Evolutionary conservation across 2,888 invertebrate genomes (phyloP), one percentile per base, ranked within the genome.

Genomic region (Dorcus hopei): DNA sequence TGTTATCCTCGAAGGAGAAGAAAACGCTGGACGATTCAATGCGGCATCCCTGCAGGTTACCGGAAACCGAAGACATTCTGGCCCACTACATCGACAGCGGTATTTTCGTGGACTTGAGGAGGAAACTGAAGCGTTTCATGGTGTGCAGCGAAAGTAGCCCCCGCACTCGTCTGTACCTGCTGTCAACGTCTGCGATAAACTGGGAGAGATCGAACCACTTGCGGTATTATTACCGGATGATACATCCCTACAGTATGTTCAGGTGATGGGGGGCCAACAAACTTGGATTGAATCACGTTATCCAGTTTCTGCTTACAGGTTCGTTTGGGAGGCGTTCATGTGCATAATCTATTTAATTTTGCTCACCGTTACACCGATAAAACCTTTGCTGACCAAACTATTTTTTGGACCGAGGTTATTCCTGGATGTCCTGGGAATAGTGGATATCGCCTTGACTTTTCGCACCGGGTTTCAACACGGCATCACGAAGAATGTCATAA

Each of bases 21-120:
- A 45, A 45, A 19, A 16, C 8, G 2, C 2, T 45, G 14, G 45
- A 45, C 9, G 9, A 14, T 7, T 19, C 16, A 4, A 19, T 45
- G 14, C 14, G 33, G 11, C 57, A 57, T 9, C 7, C 47, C 11
- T 58, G 58, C 16, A 53, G 54, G 9, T 19, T 58, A n/a, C 58
- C 53, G 4, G 54, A 53, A n/a, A 49, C 53, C 7, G 50, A 61
- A 3, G 61, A 65, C 47, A 43, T 61, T 2, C 45, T 67, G 9
- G 59, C 62, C 11, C 59, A 49, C 19, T 69, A 63, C 48, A 70
- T 70, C 11, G 58, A 65, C 33, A 57, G 59, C 45, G 70, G 70
- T 6, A 56, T 43, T 14, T 68, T 52, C 19, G 68, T 70, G 4
- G 9, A 58, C 26, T 47, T 61, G 6, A 57, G 70, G 9, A 60